phyloP scores from a whole-genome alignment of 92 coral and sea anemone genomes.

The Virgularia gustaviana region DNA sequence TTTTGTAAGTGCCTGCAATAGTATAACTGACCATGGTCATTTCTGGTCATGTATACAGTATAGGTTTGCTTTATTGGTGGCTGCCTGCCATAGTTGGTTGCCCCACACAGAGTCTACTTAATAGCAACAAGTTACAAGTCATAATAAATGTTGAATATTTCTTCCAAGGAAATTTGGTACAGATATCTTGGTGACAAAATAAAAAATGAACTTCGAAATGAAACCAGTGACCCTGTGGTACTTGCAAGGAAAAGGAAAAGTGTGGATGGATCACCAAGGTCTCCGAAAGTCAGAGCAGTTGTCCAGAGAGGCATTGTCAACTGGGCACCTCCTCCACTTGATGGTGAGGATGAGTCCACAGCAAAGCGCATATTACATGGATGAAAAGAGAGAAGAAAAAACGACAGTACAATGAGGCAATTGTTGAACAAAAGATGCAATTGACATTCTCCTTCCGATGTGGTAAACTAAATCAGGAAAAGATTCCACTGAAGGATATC shows the following conservation, averaged over 20 bases:
- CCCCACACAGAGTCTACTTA: neutral
- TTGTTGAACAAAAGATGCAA: constrained; percentile 32
- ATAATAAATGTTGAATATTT: too few species aligned
- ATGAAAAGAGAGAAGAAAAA: constrained; percentile 27
- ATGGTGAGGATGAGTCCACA: constrained; percentile 28
- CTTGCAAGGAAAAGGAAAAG: constrained; percentile 36
- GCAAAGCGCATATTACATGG: constrained; percentile 35
- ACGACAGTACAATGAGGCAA: neutral
- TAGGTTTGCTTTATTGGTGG: too few species aligned
- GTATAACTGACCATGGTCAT: too few species aligned
- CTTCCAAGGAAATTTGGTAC: constrained; percentile 48
- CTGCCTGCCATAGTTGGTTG: neutral
- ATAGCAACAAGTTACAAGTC: too few species aligned
- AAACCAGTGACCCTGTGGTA: constrained; percentile 27
- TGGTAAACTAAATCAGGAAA: constrained; percentile 10
- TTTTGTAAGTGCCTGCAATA: too few species aligned
- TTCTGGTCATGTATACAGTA: too few species aligned
- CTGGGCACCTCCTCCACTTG: constrained; percentile 29
- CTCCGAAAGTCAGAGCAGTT: constrained; percentile 27
- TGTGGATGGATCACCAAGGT: constrained; percentile 15
- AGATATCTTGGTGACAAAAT: constrained; percentile 29
- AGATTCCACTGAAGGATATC: constrained; percentile 15
- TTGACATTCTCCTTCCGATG: constrained; percentile 26
- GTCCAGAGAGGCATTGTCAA: constrained; percentile 32
- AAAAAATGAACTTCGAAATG: constrained; percentile 31